phyloP scores from a whole-genome alignment of 2,888 invertebrate species.

The Melipona bicolor region DNA sequence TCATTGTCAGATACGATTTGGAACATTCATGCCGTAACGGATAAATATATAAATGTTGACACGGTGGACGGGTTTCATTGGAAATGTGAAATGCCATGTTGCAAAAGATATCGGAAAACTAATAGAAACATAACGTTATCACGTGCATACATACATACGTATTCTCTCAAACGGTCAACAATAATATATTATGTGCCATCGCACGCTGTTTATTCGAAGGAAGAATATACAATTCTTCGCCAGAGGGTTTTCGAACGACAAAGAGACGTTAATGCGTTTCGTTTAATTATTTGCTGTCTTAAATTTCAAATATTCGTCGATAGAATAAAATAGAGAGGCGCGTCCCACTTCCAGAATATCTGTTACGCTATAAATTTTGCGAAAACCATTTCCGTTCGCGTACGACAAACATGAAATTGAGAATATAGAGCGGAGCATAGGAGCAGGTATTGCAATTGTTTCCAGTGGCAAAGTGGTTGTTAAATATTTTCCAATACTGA shows the following conservation, averaged over 20 bases:
- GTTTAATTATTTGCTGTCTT: not conserved
- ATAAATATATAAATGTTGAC: slow-evolving; percentile 1
- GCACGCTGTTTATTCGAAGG: not conserved
- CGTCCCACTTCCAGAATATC: not conserved
- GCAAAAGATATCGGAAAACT: slow-evolving; percentile 1
- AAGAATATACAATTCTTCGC: not conserved
- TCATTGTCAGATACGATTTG: slow-evolving; percentile 8
- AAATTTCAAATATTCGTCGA: not conserved
- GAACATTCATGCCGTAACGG: too few species aligned
- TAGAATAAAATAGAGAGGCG: too few species aligned
- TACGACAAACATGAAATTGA: not conserved
- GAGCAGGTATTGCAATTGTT: not conserved
- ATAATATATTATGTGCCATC: not conserved
- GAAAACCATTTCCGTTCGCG: too few species aligned
- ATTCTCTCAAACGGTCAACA: not conserved
- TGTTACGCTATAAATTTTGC: not conserved
- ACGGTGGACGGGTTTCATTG: not conserved
- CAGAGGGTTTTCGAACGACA: not conserved
- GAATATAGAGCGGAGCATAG: not conserved
- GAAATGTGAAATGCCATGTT: slow-evolving; percentile 1
- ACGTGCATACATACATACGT: too few species aligned
- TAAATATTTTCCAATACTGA: not conserved
- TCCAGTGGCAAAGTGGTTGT: not conserved
- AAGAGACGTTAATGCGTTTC: too few species aligned
- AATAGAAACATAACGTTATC: not conserved